Base-by-base conservation (phyloP, 2,888 invertebrate species). In the Hydrotaea cyrtoneurina region DNA sequence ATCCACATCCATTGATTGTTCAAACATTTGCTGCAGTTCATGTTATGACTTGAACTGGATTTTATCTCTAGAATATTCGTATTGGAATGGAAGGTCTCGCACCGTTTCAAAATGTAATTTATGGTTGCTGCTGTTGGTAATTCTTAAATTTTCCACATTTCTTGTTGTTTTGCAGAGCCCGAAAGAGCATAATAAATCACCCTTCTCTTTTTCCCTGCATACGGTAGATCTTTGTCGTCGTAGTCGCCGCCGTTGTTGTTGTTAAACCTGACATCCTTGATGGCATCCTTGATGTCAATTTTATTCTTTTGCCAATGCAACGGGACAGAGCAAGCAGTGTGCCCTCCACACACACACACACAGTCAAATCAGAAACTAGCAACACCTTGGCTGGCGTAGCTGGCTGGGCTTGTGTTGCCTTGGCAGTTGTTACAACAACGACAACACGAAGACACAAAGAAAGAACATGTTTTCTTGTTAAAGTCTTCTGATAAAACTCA, bases 261-360 rank as follows among this genome's bases (percentile, higher is more conserved):
- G 69, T 46, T 50, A 64, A 81, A 81, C 66, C 64, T 79, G 46
- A 82, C 73, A 85, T 57, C 85, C 85, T 85, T 85, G 82, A 82
- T 82, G 69, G 26, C 53, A 80, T 85, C 85, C 85, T 85, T 85
- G 82, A 85, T 82, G 82, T 82, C 82, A 85, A 76, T 79, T 80
- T 81, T 77, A 79, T 84, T 84, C 84, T 84, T 81, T 64, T 76
- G 64, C 36, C 39, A n/a, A 66, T 46, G 7, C 31, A 31, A 7
- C 31, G 31, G 31, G 62, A 15, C 21, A 66, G 1, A 66, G 11
- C 36, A 36, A 2, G n/a, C n/a, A n/a, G n/a, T n/a, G n/a, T n/a
- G 31, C 31, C 3, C 31, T 31, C 31, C 31, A 31, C 26, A 66
- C n/a, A n/a, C n/a, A 1, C 21, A 43, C 43, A 17, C 39, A 7